Conservation (phyloP, 2,888 invertebrate genomes). For the Leptinotarsa rubiginosa region DNA sequence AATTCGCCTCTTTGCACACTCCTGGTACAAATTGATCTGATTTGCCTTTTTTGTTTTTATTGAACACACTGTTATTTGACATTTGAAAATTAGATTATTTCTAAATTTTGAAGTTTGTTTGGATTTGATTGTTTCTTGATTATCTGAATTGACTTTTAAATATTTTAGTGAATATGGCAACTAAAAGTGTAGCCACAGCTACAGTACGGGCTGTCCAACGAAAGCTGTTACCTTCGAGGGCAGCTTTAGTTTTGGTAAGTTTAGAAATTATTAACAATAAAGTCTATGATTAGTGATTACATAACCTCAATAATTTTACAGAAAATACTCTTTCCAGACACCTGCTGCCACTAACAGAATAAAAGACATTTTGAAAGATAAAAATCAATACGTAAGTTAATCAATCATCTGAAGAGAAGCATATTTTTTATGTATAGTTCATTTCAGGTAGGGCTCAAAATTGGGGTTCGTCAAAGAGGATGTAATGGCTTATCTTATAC, state of each 20-base stretch:
- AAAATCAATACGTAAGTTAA: constrained; percentile 76
- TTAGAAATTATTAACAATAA: constrained; percentile 17
- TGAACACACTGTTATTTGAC: not conserved
- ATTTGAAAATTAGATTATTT: not conserved
- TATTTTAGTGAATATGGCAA: constrained; percentile 72
- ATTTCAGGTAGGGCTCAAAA: constrained; percentile 84
- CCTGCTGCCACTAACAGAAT: constrained; percentile 86
- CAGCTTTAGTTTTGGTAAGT: constrained; percentile 80
- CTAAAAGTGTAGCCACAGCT: constrained; percentile 85
- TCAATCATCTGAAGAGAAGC: not conserved
- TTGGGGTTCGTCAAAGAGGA: constrained; percentile 96
- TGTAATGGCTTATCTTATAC: constrained; percentile 99
- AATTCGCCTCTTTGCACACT: not conserved
- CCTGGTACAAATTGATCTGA: not conserved
- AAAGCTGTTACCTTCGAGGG: constrained; percentile 82
- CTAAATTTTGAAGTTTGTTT: constrained; percentile 4
- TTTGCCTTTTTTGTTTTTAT: not conserved
- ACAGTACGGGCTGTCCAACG: constrained; percentile 90
- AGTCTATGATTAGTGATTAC: constrained; percentile 30
- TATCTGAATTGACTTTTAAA: not conserved
- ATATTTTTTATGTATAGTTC: not conserved
- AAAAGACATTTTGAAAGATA: constrained; percentile 81
- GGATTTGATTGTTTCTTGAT: not conserved
- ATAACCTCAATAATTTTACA: constrained; percentile 49
- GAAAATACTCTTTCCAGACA: constrained; percentile 71